Base-by-base conservation (phyloP, 2,113 vertebrate genomes). In the Spea bombifrons region DNA sequence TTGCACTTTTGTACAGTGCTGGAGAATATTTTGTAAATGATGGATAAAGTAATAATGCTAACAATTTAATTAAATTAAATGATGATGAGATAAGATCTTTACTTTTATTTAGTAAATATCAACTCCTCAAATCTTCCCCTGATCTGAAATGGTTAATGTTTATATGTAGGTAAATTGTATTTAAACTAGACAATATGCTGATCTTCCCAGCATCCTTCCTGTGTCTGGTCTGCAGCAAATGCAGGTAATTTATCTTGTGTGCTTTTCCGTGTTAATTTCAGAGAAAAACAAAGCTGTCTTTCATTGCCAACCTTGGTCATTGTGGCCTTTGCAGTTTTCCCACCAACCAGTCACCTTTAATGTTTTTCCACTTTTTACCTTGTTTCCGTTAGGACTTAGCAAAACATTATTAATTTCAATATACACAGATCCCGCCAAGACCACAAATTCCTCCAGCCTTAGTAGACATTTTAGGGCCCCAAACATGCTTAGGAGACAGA, bases 231-330 rank as follows among this genome's bases (percentile, higher is more conserved):
- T 65, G 63, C 10, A 47, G 59, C 73, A 75, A 59, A 30, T 8
- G 46, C 73, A 75, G 73, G 73, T 75, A 59, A 65, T 75, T 65
- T 75, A n/a, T 8, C n/a, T 17, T 47, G 7, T 50, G 73, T 57
- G 45, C 57, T 65, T 75, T 75, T 50, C 73, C 73, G 64, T 65
- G 73, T 65, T 64, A 65, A 65, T 64, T 57, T 65, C 73, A 75
- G n/a, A 75, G 15, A 8, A 15, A 65, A 74, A 75, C 73, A 75
- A 75, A 64, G 47, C 73, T 48, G 45, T 50, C 46, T 75, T 30
- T 75, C 73, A 75, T 64, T 49, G 55, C 43, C 45, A 75, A 50
- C 8, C 45, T 4, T 43, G 8, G 57, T 75, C 49, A 50, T n/a
- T 5, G 5, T 45, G 47, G 44, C 6, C 15, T 65, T 6, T 65